Percentiles rank a stretch among this genome's conserved stretches.
Conservation (phyloP, 2,888 invertebrate species). For the Tipula unca region DNA sequence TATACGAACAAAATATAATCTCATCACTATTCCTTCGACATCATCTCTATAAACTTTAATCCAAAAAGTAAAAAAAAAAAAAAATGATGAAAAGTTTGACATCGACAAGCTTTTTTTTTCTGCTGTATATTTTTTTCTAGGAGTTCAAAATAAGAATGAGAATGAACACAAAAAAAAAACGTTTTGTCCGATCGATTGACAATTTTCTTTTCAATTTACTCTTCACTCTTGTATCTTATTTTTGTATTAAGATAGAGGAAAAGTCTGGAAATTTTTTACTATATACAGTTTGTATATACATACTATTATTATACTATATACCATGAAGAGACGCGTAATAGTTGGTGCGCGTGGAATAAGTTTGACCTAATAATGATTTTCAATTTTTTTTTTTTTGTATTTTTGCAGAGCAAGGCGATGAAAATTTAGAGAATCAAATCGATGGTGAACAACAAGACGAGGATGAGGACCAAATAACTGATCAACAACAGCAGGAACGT, state of each 20-base stretch:
- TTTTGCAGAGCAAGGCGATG: slow-evolving; percentile 25
- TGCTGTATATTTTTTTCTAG: background rate
- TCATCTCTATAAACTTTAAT: slow-evolving; percentile 14
- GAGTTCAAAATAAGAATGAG: background rate
- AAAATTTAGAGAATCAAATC: slow-evolving; percentile 21
- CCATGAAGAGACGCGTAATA: slow-evolving; percentile 22
- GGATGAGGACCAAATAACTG: background rate
- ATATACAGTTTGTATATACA: background rate
- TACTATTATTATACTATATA: background rate
- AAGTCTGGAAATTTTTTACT: slow-evolving; percentile 18
- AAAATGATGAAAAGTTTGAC: slow-evolving; percentile 18
- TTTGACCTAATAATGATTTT: slow-evolving; percentile 14
- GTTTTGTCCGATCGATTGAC: slow-evolving; percentile 20
- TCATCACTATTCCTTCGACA: slow-evolving; percentile 18
- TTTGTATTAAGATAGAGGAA: slow-evolving; percentile 15
- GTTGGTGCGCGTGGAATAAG: slow-evolving; percentile 21
- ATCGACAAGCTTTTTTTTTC: slow-evolving; percentile 16
- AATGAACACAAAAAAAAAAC: slow-evolving; percentile 15
- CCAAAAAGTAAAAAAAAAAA: background rate
- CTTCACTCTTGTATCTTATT: slow-evolving; percentile 16
- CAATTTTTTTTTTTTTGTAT: background rate
- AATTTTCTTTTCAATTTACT: slow-evolving; percentile 19
- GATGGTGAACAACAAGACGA: slow-evolving; percentile 9
- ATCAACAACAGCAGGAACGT: background rate
- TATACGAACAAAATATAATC: background rate